Evolutionary conservation across 2,797 vertebrate species (phyloP).

Genomic region (Chelon auratus): DNA sequence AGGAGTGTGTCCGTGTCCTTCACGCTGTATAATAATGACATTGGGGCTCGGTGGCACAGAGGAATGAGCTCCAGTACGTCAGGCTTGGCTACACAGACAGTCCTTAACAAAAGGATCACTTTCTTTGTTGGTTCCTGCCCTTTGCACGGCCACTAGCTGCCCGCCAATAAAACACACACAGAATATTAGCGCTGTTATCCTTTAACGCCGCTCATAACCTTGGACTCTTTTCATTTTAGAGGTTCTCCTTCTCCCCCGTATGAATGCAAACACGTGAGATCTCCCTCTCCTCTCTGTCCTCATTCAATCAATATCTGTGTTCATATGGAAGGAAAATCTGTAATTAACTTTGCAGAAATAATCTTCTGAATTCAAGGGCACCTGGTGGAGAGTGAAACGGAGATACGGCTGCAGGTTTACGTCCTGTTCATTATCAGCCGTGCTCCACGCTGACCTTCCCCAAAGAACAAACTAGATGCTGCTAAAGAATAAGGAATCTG

Average conservation of each 20-base stretch:
- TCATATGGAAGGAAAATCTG: constrained; percentile 26
- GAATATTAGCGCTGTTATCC: constrained; percentile 16
- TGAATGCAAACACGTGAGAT: no score
- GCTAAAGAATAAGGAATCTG: constrained; percentile 59
- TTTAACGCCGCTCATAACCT: constrained; percentile 4
- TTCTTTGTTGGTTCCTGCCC: constrained; percentile 11
- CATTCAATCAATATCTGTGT: constrained; percentile 33
- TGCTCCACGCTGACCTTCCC: not conserved
- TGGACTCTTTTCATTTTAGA: no score
- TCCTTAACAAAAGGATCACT: constrained; percentile 22
- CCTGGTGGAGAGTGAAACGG: not conserved
- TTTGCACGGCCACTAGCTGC: constrained; percentile 28
- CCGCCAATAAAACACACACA: constrained; percentile 3
- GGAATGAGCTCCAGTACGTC: constrained; percentile 4
- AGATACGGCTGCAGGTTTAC: not conserved
- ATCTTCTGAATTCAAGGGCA: constrained; percentile 27
- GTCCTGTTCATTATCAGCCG: not conserved
- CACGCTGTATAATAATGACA: constrained; percentile 22
- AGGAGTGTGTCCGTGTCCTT: not conserved
- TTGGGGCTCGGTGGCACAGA: not conserved
- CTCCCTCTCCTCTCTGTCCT: constrained; percentile 11
- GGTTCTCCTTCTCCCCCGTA: no score
- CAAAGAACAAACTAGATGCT: constrained; percentile 47
- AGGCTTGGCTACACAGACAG: constrained; percentile 9
- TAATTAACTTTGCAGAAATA: constrained; percentile 30